Evolutionary conservation across 2,888 invertebrate genomes (phyloP).

Genomic region (Drosophila anomalipes): DNA sequence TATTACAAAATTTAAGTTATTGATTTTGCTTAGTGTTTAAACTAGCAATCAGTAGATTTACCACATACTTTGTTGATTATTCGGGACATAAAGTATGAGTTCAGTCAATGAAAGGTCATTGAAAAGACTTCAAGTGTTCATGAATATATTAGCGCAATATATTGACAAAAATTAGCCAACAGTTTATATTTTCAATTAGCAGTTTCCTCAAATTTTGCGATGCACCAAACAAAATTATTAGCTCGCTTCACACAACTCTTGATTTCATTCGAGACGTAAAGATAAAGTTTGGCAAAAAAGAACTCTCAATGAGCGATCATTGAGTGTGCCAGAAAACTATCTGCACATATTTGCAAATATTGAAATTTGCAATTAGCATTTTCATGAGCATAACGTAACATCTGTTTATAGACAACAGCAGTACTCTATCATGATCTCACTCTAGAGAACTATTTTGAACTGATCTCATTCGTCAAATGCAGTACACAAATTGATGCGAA

Average conservation of each 20-base stretch:
- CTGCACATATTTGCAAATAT: background rate
- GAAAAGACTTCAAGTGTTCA: background rate
- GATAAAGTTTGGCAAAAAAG: background rate
- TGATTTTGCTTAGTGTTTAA: background rate
- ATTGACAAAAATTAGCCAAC: background rate
- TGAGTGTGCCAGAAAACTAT: background rate
- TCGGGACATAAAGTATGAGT: background rate
- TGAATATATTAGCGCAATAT: background rate
- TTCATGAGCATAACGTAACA: conserved; percentile 4
- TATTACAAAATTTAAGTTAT: background rate
- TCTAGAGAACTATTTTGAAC: background rate
- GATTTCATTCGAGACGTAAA: background rate
- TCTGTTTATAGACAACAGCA: background rate
- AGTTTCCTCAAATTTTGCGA: background rate
- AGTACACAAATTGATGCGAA: conserved; percentile 2
- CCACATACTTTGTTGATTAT: background rate
- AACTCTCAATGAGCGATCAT: conserved; percentile 15
- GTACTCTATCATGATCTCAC: conserved; percentile 25
- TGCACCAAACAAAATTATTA: conserved; percentile 11
- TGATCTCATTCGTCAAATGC: conserved; percentile 19
- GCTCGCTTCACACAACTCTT: conserved; percentile 2
- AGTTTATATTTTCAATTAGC: conserved; percentile 13
- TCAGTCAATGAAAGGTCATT: background rate
- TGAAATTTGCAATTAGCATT: conserved; percentile 18
- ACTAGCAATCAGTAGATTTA: background rate